Base-by-base conservation (phyloP, 64 coral and sea anemone species). In the Hydrozoanthus tunicans region DNA sequence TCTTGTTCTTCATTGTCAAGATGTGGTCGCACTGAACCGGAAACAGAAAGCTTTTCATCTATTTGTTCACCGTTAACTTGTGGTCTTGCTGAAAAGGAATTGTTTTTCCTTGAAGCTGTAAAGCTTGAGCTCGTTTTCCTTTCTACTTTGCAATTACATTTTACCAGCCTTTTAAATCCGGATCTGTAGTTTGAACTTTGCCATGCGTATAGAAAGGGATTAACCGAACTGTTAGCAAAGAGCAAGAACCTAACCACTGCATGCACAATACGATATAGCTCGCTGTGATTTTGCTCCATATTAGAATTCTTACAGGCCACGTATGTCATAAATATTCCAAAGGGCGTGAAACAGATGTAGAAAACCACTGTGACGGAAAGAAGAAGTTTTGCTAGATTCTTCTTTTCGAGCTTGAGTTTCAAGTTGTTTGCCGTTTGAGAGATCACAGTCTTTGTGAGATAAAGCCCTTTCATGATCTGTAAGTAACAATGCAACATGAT, bases 151-250 rank as follows among this genome's bases (percentile, higher is more conserved):
- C 59, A 82, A 26, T 82, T 58, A 12, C 79, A 82, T 61, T 64
- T 82, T 51, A 24, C 79, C 11, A 82, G 14, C 26, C 79, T 82
- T 43, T 64, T 82, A 58, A 82, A 82, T 51, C 79, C 79, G 6
- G 9, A 3, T 82, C 79, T 82, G 58, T 81, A 81, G 14, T 81
- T 81, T 81, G 79, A 81, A 58, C 79, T 81, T 23, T 81, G 79
- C 79, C 79, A 82, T 15, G 79, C 79, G 43, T 82, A 82, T 32
- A 82, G 79, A 6, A 82, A 82, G 52, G 79, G 79, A 10, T 82
- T 82, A 0, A 82, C 58, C 6, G 79, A 82, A 64, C 79, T 82
- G 5, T 82, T 82, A 12, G 58, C 79, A 63, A 82, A 82, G 58
- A 82, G 27, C 3, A 82, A 82, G 32, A 82, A 82, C 10, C 79